phyloP scores from a whole-genome alignment of 1,140 invertebrate species.

The Drosophila oshimai region DNA sequence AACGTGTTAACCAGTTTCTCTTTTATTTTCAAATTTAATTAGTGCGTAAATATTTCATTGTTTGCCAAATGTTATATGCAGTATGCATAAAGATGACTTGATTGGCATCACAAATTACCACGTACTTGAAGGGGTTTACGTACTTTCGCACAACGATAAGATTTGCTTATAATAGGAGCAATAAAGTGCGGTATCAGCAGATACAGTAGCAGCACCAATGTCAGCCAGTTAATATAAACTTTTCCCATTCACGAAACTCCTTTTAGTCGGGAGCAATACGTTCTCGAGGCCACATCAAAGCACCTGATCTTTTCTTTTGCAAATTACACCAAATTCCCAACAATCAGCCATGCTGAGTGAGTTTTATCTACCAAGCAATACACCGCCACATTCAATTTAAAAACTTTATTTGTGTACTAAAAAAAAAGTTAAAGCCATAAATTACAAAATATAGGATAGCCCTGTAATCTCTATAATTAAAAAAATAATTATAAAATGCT shows the following conservation, averaged over 20 bases:
- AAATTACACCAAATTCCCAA: constrained; percentile 32
- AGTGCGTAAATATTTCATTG: background rate
- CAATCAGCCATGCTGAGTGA: constrained; percentile 27
- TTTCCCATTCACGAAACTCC: constrained; percentile 21
- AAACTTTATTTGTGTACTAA: too few relatives aligned
- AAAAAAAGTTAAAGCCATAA: too few relatives aligned
- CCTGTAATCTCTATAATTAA: too few relatives aligned
- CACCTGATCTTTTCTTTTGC: background rate
- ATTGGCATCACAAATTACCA: constrained; percentile 21
- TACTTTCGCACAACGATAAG: constrained; percentile 38
- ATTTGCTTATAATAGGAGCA: constrained; percentile 14
- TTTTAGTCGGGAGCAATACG: constrained; percentile 37
- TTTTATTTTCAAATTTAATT: background rate
- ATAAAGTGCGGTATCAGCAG: constrained; percentile 23
- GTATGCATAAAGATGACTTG: background rate
- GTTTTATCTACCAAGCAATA: background rate
- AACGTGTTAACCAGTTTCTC: constrained; percentile 2
- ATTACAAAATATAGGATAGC: too few relatives aligned
- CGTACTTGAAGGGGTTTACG: constrained; percentile 11
- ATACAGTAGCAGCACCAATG: background rate
- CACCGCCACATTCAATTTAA: too few relatives aligned
- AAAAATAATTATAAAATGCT: background rate
- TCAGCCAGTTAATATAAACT: constrained; percentile 28
- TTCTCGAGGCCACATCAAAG: constrained; percentile 15
- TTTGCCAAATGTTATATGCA: background rate